Base-by-base conservation (phyloP, 2,888 invertebrate species). In the Lycophotia porphyrea region DNA sequence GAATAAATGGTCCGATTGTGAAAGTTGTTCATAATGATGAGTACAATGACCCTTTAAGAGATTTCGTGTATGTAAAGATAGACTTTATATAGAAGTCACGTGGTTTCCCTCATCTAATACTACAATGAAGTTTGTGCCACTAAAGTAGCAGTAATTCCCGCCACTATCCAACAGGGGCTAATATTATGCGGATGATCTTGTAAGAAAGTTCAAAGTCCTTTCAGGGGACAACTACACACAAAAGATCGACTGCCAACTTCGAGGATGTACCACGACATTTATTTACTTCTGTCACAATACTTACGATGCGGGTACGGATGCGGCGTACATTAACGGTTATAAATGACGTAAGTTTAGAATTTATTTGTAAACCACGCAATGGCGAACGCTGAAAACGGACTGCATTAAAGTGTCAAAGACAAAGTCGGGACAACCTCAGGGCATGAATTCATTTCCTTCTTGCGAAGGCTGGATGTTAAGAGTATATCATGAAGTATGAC, bases 261-360 rank as follows among this genome's bases (percentile, higher is more conserved):
- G 39, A 74, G 76, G 80, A 83, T 74, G 69, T 76, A 71, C 69
- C 68, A 74, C 42, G 49, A 69, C 64, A 74, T 84, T 81, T 82
- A 85, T 85, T 74, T 68, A 81, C 63, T 76, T 75, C 79, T 71
- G 76, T 84, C 77, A 87, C 82, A 84, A 84, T 82, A 84, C 78
- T 75, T 58, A 83, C 86, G 80, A 79, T 76, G 73, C 71, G 84
- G 87, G 88, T 88, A 70, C 88, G 88, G 88, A 88, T 83, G 79
- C 76, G 82, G 83, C 75, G 75, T 88, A 88, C 88, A 88, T 88
- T 88, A 85, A 78, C 71, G 80, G 84, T 85, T 84, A 88, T 88
- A 87, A 88, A 87, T 80, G 84, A 80, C 76, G 73, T 74, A 81
- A 87, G 83, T 87, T 86, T 66, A 66, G 78, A 83, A 87, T 87